Conservation (phyloP, 1,140 invertebrate species). For the Heliconius hermathena region DNA sequence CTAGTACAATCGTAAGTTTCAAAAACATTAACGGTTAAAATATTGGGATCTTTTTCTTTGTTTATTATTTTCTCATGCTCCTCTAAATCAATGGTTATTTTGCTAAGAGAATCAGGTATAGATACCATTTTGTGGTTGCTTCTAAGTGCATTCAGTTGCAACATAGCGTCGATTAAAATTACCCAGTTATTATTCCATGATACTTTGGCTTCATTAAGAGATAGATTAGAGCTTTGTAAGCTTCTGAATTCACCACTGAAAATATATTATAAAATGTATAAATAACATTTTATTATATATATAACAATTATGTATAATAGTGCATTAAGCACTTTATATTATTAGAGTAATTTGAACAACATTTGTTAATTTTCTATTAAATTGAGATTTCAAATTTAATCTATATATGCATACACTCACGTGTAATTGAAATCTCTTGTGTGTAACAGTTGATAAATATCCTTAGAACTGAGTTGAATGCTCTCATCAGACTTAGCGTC, state of each 20-base stretch:
- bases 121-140: slow-evolving; percentile 35
- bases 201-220: slow-evolving; percentile 41
- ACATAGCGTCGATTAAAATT: slow-evolving; percentile 45
- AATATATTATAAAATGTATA: not conserved
- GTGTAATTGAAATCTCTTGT: not conserved
- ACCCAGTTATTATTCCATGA: slow-evolving; percentile 50
- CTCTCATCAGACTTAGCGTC: not conserved
- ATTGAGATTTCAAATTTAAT: too few species aligned
- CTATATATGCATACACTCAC: not conserved
- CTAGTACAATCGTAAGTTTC: slow-evolving; percentile 22
- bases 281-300: too few species aligned
- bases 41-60: not conserved
- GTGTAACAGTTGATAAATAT: not conserved
- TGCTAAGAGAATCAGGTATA: slow-evolving; percentile 36
- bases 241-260: slow-evolving; percentile 46
- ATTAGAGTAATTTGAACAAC: too few species aligned
- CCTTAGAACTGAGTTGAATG: not conserved
- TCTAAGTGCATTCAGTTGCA: slow-evolving; percentile 45
- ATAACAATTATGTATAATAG: too few species aligned
- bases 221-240: slow-evolving; percentile 38
- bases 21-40: slow-evolving; percentile 20
- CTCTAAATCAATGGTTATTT: slow-evolving; percentile 43
- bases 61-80: slow-evolving; percentile 18
- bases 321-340: too few species aligned
- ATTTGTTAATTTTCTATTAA: too few species aligned